Evolutionary conservation across 2,888 invertebrate genomes (phyloP).

Genomic region (Cryptops parisi): DNA sequence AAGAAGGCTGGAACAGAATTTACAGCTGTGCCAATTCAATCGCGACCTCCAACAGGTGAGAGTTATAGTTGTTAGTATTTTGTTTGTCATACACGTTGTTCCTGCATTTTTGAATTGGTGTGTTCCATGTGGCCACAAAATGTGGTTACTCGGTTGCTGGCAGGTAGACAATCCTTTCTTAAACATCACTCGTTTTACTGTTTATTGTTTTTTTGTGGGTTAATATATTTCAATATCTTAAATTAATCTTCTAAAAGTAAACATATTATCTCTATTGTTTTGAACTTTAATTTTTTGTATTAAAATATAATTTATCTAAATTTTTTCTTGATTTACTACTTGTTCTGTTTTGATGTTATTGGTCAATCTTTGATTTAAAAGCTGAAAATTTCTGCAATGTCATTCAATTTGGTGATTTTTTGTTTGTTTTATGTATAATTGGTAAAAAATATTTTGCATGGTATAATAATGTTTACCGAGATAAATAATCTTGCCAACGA

Average conservation of each 20-base stretch:
- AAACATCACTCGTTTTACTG: background rate
- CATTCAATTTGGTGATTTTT: no score
- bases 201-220: background rate
- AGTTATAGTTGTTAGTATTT: background rate
- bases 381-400: no score
- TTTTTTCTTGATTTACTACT: no score
- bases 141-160: background rate
- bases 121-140: background rate
- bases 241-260: background rate
- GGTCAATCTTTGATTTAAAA: no score
- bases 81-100: background rate
- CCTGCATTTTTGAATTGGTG: background rate
- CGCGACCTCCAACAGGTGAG: constrained; percentile 42
- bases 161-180: background rate
- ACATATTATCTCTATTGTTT: background rate
- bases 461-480: no score
- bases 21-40: constrained; percentile 49
- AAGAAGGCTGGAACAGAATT: constrained; percentile 45
- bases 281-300: background rate
- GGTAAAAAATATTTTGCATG: no score
- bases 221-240: background rate
- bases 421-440: no score
- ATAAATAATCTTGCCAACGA: no score
- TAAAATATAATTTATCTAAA: no score
- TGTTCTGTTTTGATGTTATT: no score